phyloP scores from a whole-genome alignment of 2,113 vertebrate genomes.

The Melanerpes formicivorus region DNA sequence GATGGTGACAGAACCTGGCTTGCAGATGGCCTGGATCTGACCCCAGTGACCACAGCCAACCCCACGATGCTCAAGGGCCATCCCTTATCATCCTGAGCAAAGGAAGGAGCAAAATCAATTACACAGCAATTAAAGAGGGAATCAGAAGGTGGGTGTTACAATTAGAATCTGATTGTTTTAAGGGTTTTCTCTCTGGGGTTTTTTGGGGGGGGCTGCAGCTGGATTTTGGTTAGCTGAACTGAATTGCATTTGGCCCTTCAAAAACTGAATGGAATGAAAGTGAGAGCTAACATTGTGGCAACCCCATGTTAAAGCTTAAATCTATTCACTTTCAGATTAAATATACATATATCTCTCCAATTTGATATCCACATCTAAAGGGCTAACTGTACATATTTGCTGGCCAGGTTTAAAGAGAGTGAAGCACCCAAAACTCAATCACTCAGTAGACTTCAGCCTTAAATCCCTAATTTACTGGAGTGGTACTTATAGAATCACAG shows the following conservation, averaged over 20 bases:
- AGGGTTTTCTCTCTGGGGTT: too few species aligned
- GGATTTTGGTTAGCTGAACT: neutral
- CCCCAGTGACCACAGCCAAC: neutral
- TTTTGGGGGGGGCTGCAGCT: neutral
- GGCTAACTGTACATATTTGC: neutral
- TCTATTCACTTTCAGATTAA: conserved; percentile 1
- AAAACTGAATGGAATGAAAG: conserved; percentile 28
- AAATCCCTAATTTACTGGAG: neutral
- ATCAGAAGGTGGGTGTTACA: neutral
- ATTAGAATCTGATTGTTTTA: neutral
- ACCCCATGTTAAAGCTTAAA: neutral
- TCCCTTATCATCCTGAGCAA: neutral
- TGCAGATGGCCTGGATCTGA: neutral
- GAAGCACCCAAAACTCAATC: neutral
- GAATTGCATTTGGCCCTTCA: neutral
- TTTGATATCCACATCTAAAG: neutral
- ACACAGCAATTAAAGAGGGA: neutral
- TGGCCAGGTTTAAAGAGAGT: neutral
- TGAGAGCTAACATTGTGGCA: conserved; percentile 14
- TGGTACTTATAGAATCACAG: neutral
- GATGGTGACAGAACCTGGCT: fast-evolving
- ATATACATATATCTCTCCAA: neutral
- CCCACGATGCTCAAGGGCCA: fast-evolving
- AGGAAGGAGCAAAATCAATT: neutral
- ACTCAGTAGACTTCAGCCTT: neutral